Evolutionary conservation across 1,140 invertebrate genomes (phyloP).

Genomic region (Scaptomyza hsui): DNA sequence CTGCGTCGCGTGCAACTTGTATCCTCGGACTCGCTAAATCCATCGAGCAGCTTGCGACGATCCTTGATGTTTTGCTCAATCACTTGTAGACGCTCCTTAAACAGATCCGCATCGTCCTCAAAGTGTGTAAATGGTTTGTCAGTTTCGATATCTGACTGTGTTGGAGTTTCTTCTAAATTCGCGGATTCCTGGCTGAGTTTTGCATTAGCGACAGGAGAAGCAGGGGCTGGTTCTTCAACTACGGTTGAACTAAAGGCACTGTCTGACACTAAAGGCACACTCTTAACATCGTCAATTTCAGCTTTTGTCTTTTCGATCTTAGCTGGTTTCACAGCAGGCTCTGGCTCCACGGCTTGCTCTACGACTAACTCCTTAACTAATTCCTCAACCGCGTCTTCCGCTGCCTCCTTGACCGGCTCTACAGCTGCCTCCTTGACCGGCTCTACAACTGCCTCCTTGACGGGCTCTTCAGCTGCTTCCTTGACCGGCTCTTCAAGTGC

Average conservation of each 20-base stretch:
- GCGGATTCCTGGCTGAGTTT: background rate
- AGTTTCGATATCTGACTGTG: background rate
- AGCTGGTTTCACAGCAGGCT: background rate
- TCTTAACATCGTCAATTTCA: conserved; percentile 1
- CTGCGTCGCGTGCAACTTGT: conserved; percentile 23
- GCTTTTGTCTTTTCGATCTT: background rate
- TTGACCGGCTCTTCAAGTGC: no score
- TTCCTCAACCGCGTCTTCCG: no score
- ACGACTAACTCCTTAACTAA: no score
- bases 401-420: no score
- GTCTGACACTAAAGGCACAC: background rate
- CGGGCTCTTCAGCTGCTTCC: no score
- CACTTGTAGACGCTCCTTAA: conserved; percentile 45
- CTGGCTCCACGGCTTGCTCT: no score
- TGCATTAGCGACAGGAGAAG: background rate
- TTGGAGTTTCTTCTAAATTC: background rate
- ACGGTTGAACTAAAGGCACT: no score
- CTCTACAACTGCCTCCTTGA: background rate
- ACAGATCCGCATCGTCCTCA: conserved; percentile 51
- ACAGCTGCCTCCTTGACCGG: background rate
- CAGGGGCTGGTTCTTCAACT: background rate
- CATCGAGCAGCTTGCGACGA: conserved; percentile 29
- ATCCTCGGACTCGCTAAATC: conserved; percentile 33
- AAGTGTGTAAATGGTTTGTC: conserved; percentile 52
- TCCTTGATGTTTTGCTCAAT: conserved; percentile 52